These are phyloP conservation scores for Dryocosmus kuriphilus DNA, from an alignment of 2,888 invertebrate species.

Conservation along the genomic window DNA sequence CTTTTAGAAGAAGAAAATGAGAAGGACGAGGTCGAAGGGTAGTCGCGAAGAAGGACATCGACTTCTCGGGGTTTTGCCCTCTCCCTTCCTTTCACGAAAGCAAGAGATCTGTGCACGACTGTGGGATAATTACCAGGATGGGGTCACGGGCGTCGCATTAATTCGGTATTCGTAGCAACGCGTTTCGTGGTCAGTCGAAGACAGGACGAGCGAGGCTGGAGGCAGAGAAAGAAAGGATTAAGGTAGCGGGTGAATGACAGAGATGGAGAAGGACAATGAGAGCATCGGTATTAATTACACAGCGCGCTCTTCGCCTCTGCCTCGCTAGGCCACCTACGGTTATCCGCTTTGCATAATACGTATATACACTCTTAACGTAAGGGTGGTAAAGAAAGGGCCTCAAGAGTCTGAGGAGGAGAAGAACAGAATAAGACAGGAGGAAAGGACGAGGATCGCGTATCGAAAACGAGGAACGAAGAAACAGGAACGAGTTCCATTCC, in stretches of 20 bases:
- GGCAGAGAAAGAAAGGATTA: conserved; percentile 45
- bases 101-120: conserved; percentile 47
- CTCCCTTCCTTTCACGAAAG: conserved; percentile 44
- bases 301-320: conserved; percentile 64
- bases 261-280: conserved; percentile 55
- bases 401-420: conserved; percentile 5
- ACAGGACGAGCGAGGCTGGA: conserved; percentile 40
- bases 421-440: neutral
- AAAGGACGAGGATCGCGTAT: conserved; percentile 26
- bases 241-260: conserved; percentile 43
- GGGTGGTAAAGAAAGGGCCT: conserved; percentile 55
- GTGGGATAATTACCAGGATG: conserved; percentile 57
- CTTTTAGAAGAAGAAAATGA: conserved; percentile 16
- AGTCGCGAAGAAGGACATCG: conserved; percentile 48
- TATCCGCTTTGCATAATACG: conserved; percentile 72
- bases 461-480: conserved; percentile 44
- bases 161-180: conserved; percentile 54
- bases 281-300: conserved; percentile 59
- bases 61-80: conserved; percentile 31
- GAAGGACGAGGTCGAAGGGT: conserved; percentile 41
- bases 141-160: conserved; percentile 56
- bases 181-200: conserved; percentile 46
- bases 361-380: conserved; percentile 60
- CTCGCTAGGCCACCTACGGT: conserved; percentile 67
- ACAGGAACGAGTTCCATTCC: conserved; percentile 47